A percentile compares a stretch with the other conserved stretches of the same genome.
These are phyloP conservation scores for Gryon sp. DNA, from an alignment of 1,140 invertebrate genomes.

Conservation along the genomic window DNA sequence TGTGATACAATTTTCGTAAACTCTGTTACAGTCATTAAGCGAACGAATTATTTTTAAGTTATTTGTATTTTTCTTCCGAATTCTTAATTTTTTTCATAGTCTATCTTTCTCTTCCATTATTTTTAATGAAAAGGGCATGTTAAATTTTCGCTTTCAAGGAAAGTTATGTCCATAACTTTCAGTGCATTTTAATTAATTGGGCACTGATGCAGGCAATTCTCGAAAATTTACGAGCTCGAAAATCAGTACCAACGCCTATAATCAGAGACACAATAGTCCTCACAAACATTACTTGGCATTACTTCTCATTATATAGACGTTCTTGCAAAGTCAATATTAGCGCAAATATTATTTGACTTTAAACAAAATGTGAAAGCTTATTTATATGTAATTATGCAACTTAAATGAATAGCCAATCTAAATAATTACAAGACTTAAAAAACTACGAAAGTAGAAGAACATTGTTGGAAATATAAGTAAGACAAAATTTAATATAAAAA, in stretches of 20 bases:
- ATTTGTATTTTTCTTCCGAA: background rate
- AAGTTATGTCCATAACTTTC: slow-evolving; percentile 9
- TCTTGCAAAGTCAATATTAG: slow-evolving; percentile 6
- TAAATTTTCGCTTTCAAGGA: background rate
- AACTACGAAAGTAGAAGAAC: no score
- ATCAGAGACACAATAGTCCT: slow-evolving; percentile 8
- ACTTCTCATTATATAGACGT: slow-evolving; percentile 2
- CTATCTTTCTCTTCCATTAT: slow-evolving; percentile 3
- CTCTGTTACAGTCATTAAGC: no score
- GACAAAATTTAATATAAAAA: no score
- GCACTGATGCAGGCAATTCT: background rate
- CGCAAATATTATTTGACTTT: no score
- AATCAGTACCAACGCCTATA: slow-evolving; percentile 2
- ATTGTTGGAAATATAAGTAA: no score
- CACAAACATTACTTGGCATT: slow-evolving; percentile 14
- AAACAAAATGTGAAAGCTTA: no score
- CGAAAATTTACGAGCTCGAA: slow-evolving; percentile 11
- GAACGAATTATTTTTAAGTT: no score
- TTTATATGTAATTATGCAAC: no score
- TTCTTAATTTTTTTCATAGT: background rate
- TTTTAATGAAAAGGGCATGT: slow-evolving; percentile 1
- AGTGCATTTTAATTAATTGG: slow-evolving; percentile 20
- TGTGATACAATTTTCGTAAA: no score
- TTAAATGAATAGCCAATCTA: no score
- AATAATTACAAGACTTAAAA: no score